Percentiles rank a stretch among this genome's conserved stretches.
phyloP scores from a whole-genome alignment of 2,888 invertebrate species.

The Dorcus parallelipipedus region DNA sequence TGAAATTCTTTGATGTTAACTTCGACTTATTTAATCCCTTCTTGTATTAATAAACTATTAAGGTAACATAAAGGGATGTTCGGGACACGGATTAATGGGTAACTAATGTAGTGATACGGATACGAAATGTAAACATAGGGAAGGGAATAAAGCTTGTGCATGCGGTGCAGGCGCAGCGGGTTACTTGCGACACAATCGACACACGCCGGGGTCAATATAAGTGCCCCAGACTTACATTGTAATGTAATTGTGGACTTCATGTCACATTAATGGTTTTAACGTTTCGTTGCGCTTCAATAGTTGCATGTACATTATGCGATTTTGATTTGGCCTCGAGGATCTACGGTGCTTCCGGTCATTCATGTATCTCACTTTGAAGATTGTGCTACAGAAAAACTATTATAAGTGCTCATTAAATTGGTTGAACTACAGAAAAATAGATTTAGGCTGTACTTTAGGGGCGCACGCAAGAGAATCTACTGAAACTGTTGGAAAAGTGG shows the following conservation, averaged over 20 bases:
- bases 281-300: slow-evolving; percentile 32
- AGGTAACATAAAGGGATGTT: slow-evolving; percentile 22
- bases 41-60: slow-evolving; percentile 30
- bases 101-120: slow-evolving; percentile 43
- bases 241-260: slow-evolving; percentile 39
- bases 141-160: slow-evolving; percentile 32
- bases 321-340: slow-evolving; percentile 7
- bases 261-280: slow-evolving; percentile 39
- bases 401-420: too few relatives aligned
- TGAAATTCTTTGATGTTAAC: neutral
- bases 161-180: slow-evolving; percentile 25
- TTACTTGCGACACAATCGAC: slow-evolving; percentile 31
- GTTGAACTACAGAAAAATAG: too few relatives aligned
- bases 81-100: slow-evolving; percentile 39
- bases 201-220: slow-evolving; percentile 38
- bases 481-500: too few relatives aligned
- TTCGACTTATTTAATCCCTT: neutral
- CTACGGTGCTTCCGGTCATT: neutral
- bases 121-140: slow-evolving; percentile 42
- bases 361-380: neutral
- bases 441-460: too few relatives aligned
- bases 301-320: neutral
- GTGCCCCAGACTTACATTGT: slow-evolving; percentile 38
- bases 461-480: too few relatives aligned
- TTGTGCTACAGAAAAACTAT: too few relatives aligned